phyloP scores from a whole-genome alignment of 1,140 invertebrate genomes.

The Rhynchophorus ferrugineus region DNA sequence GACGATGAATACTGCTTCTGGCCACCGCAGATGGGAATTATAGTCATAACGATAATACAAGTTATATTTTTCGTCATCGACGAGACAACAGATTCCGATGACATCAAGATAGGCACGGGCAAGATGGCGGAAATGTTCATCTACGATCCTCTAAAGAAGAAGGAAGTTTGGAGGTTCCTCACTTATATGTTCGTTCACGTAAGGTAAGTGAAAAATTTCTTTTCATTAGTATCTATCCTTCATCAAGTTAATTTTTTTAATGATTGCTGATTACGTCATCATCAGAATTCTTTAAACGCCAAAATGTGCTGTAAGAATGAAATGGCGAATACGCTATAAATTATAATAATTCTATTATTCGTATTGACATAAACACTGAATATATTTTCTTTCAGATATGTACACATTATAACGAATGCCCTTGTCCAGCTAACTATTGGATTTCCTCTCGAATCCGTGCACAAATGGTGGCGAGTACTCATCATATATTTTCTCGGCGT shows the following conservation, averaged over 20 bases:
- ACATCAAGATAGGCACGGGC: slow-evolving; percentile 11
- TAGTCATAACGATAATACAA: slow-evolving; percentile 63
- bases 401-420: slow-evolving; percentile 84
- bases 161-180: slow-evolving; percentile 84
- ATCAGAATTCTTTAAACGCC: too few species aligned
- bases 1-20: slow-evolving; percentile 77
- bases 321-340: too few species aligned
- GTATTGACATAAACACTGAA: background rate
- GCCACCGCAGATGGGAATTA: slow-evolving; percentile 78
- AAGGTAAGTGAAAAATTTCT: slow-evolving; percentile 49
- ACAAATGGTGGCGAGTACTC: slow-evolving; percentile 85
- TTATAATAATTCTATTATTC: too few species aligned
- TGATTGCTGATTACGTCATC: too few species aligned
- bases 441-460: slow-evolving; percentile 89
- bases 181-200: slow-evolving; percentile 89
- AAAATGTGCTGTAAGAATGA: too few species aligned
- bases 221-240: too few species aligned
- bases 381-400: slow-evolving; percentile 45
- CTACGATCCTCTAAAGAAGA: slow-evolving; percentile 58
- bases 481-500: slow-evolving; percentile 76
- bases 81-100: slow-evolving; percentile 14
- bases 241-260: too few species aligned
- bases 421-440: slow-evolving; percentile 87
- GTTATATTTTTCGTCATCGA: slow-evolving; percentile 52
- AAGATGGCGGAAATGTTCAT: slow-evolving; percentile 17